phyloP scores from a whole-genome alignment of 2,888 invertebrate genomes.

The Neoaliturus tenellus region DNA sequence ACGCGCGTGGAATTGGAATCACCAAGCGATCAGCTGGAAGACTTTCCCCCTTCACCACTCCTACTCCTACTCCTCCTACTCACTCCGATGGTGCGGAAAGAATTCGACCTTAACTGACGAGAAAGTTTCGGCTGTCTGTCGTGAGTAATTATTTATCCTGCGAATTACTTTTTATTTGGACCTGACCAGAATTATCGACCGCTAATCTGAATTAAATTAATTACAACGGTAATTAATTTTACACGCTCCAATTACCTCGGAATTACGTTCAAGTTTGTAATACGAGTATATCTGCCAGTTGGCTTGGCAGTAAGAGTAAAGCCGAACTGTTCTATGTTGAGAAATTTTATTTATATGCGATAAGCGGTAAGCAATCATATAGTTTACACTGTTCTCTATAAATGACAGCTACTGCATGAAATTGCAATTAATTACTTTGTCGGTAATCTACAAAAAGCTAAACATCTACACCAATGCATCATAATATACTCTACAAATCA shows the following conservation, averaged over 20 bases:
- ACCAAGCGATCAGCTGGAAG: not conserved
- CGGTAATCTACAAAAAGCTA: too few relatives aligned
- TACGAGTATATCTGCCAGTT: too few relatives aligned
- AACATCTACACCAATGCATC: too few relatives aligned
- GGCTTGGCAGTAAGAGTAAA: too few relatives aligned
- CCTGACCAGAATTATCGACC: not conserved
- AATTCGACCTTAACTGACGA: conserved; percentile 18
- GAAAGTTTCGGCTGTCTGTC: conserved; percentile 33
- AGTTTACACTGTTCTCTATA: too few relatives aligned
- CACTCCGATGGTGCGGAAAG: conserved; percentile 31
- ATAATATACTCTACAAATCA: too few relatives aligned
- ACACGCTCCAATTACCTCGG: not conserved
- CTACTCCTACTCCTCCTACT: not conserved
- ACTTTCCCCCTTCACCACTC: not conserved
- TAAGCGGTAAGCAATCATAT: too few relatives aligned
- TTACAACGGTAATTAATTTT: not conserved
- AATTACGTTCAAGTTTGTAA: too few relatives aligned
- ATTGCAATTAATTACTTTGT: too few relatives aligned
- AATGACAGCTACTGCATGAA: too few relatives aligned
- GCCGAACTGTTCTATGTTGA: too few relatives aligned
- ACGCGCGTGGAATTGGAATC: not conserved
- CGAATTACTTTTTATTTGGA: not conserved
- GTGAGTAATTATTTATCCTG: conserved; percentile 1
- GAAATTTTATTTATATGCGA: too few relatives aligned
- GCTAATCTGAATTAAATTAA: not conserved